phyloP scores from a whole-genome alignment of 1,140 invertebrate species.

The Andrena cerasifolii region DNA sequence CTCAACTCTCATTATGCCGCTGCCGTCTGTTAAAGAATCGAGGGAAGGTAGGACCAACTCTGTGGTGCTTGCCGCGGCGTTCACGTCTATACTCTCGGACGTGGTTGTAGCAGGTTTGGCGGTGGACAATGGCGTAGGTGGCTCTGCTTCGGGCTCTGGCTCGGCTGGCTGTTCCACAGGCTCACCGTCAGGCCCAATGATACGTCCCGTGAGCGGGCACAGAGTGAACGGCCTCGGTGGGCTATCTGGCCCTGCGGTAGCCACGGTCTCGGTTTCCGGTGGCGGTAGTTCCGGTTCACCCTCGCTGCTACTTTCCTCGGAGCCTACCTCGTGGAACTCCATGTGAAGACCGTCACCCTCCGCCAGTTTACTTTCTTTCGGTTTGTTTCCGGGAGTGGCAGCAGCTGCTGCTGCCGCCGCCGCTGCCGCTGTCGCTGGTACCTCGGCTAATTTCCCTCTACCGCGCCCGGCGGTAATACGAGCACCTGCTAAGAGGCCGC shows the following conservation, averaged over 20 bases:
- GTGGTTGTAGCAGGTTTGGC: constrained; percentile 27
- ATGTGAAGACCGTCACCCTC: constrained; percentile 81
- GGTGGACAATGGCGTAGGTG: constrained; percentile 44
- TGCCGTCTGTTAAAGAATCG: constrained; percentile 83
- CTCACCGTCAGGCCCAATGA: constrained; percentile 88
- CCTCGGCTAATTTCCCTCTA: constrained; percentile 59
- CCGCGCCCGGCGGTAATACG: constrained; percentile 59
- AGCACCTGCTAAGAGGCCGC: constrained; percentile 66
- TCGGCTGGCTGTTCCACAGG: constrained; percentile 80
- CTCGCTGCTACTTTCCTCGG: constrained; percentile 83
- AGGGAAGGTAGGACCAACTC: constrained; percentile 77
- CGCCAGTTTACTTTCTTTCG: constrained; percentile 80
- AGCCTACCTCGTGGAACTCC: constrained; percentile 80
- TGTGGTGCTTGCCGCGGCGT: constrained; percentile 1
- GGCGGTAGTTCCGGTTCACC: constrained; percentile 83
- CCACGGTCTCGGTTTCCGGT: constrained; percentile 84
- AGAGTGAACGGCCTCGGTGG: constrained; percentile 87
- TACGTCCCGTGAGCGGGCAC: constrained; percentile 86
- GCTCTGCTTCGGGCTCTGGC: constrained; percentile 54
- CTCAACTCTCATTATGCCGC: constrained; percentile 86
- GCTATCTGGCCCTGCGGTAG: constrained; percentile 83
- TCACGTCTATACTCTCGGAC: constrained; percentile 41
- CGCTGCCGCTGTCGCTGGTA: constrained; percentile 7
- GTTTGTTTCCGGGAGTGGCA: constrained; percentile 59
- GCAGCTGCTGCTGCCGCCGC: constrained; percentile 12